These are phyloP conservation scores for Kryptolebias marmoratus DNA, from an alignment of 2,113 vertebrate species.

Conservation along the genomic window DNA sequence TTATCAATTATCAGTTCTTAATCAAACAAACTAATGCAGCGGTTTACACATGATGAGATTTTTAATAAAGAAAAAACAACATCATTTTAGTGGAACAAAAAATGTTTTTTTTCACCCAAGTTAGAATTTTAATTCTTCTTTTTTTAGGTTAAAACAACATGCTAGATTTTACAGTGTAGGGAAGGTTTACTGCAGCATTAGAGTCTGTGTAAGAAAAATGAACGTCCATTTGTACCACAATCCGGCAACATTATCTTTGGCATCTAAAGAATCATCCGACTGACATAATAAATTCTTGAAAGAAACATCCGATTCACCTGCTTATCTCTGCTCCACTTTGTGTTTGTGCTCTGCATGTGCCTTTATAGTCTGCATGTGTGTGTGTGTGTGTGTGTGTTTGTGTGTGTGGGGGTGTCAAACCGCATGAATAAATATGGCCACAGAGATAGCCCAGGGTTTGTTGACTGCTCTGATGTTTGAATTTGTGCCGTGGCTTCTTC, in stretches of 20 bases:
- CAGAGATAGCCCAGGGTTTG: constrained; percentile 66
- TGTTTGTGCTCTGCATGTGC: constrained; percentile 10
- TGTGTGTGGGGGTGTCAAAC: constrained; percentile 53
- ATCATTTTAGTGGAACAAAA: no score
- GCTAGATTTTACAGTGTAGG: not conserved
- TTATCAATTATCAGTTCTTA: no score
- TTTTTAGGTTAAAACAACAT: not conserved
- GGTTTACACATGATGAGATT: no score
- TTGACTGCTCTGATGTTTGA: constrained; percentile 70
- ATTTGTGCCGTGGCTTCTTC: constrained; percentile 53
- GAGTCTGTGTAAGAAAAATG: no score
- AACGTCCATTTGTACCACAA: no score
- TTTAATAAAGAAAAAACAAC: no score
- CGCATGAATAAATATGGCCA: constrained; percentile 68
- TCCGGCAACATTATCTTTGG: not conserved
- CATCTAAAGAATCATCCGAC: not conserved
- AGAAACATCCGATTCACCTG: constrained; percentile 11
- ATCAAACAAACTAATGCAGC: no score
- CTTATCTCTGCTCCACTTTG: constrained; percentile 33
- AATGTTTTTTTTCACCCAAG: not conserved
- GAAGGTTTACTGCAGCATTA: not conserved
- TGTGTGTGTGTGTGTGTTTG: constrained; percentile 30
- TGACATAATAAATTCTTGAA: constrained; percentile 24
- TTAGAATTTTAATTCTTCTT: not conserved
- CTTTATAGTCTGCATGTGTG: constrained; percentile 10